Conservation (phyloP, 2,888 invertebrate genomes). For the Campopleginae sp. region DNA sequence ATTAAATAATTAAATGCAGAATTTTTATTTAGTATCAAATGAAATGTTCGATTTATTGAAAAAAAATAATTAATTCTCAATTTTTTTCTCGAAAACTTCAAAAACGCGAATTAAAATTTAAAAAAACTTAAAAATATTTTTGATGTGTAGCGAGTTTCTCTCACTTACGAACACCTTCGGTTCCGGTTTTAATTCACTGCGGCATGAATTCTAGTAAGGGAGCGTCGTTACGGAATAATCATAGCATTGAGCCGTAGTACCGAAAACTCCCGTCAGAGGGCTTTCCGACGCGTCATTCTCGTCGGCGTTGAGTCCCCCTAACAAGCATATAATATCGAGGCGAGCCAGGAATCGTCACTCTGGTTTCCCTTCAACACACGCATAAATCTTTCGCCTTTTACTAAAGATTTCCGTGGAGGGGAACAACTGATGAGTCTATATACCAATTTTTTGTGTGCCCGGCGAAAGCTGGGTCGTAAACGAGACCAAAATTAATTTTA, state of each 20-base stretch:
- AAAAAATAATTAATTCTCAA: too few species aligned
- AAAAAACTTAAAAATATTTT: neutral
- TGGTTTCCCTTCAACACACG: slow-evolving; percentile 79
- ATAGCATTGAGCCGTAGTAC: neutral
- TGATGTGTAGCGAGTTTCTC: neutral
- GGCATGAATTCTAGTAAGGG: neutral
- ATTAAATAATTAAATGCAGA: too few species aligned
- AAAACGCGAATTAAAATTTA: too few species aligned
- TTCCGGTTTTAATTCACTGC: neutral
- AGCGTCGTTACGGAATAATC: slow-evolving; percentile 5
- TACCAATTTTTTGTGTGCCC: slow-evolving; percentile 78
- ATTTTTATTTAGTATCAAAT: too few species aligned
- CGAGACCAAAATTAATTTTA: slow-evolving; percentile 62
- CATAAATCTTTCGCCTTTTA: slow-evolving; percentile 85
- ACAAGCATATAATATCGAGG: slow-evolving; percentile 18
- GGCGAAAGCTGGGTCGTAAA: slow-evolving; percentile 75
- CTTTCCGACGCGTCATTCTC: neutral
- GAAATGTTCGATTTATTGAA: too few species aligned
- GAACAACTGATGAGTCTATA: slow-evolving; percentile 74
- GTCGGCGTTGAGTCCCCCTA: neutral
- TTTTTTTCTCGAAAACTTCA: too few species aligned
- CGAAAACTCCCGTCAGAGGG: slow-evolving; percentile 5
- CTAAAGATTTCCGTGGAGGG: slow-evolving; percentile 84
- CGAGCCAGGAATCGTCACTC: slow-evolving; percentile 59
- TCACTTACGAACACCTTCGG: neutral